A percentile compares a stretch with the other conserved stretches of the same genome.
These are phyloP conservation scores for Rhyacichthys aspro DNA, from an alignment of 2,797 vertebrate genomes.

Conservation along the genomic window DNA sequence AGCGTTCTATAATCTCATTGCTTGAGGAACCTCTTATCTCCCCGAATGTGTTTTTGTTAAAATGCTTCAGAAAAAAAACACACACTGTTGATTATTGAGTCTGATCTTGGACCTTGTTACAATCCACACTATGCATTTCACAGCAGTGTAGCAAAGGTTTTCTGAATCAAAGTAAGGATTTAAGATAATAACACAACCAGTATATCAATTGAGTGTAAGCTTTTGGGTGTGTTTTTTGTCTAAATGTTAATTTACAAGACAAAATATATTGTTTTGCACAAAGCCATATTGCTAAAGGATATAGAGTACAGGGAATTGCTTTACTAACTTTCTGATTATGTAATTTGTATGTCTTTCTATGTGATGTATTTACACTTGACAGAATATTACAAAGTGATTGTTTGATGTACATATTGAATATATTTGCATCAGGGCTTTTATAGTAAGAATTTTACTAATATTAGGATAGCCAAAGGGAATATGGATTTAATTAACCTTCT, in stretches of 20 bases:
- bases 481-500: not conserved
- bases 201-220: too few species aligned
- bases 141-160: not conserved
- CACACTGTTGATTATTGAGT: not conserved
- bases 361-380: not conserved
- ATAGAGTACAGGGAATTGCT: not conserved
- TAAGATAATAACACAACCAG: not conserved
- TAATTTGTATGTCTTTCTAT: not conserved
- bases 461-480: constrained; percentile 55
- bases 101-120: not conserved
- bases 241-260: not conserved
- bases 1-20: not conserved
- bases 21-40: constrained; percentile 2
- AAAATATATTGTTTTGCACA: not conserved
- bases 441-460: constrained; percentile 36
- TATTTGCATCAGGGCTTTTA: constrained; percentile 13
- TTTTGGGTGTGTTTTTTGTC: not conserved
- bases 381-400: constrained; percentile 9
- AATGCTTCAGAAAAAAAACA: not conserved
- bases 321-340: constrained; percentile 11
- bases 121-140: not conserved
- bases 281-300: constrained; percentile 1
- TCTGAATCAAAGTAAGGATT: not conserved
- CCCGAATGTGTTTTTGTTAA: constrained; percentile 5
- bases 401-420: constrained; percentile 21